phyloP scores from a whole-genome alignment of 2,888 invertebrate genomes.

The Caradrina clavipalpis region DNA sequence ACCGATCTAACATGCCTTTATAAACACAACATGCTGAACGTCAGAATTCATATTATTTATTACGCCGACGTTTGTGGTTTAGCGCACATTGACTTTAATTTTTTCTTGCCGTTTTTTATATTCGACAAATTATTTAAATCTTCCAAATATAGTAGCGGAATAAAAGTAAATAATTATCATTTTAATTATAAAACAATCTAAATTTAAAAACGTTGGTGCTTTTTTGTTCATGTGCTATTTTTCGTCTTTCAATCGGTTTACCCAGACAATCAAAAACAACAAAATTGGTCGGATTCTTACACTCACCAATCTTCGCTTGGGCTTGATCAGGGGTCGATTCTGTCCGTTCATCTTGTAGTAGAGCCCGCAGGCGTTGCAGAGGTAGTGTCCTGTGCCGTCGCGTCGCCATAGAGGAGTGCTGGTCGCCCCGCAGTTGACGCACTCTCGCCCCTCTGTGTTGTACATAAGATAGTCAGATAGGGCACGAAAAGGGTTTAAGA shows the following conservation, averaged over 20 bases:
- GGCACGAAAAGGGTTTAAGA: neutral
- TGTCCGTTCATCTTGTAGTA: conserved; percentile 99
- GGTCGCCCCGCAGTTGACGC: conserved; percentile 99
- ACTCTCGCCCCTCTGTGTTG: conserved; percentile 97
- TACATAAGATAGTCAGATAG: conserved; percentile 55
- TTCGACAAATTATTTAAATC: neutral
- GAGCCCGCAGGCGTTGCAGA: conserved; percentile 99
- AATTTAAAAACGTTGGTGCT: neutral
- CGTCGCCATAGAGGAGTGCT: conserved; percentile 99
- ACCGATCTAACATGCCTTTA: conserved; percentile 54
- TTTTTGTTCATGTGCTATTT: neutral
- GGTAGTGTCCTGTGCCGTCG: conserved; percentile 99
- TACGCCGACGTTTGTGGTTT: conserved; percentile 23
- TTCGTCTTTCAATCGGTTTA: conserved; percentile 47
- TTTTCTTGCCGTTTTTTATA: conserved; percentile 8
- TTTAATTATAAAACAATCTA: neutral
- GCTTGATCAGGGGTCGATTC: conserved; percentile 99
- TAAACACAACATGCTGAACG: conserved; percentile 26
- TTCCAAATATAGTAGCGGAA: neutral
- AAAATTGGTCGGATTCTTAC: conserved; percentile 91
- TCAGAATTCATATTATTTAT: conserved; percentile 44
- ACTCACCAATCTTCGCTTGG: conserved; percentile 99
- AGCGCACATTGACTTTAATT: neutral
- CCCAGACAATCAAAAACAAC: conserved; percentile 66
- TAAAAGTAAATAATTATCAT: neutral